Evolutionary conservation across 1,140 invertebrate species (phyloP), one percentile per base, ranked within the genome.

Genomic region (Solenopsis fugax): DNA sequence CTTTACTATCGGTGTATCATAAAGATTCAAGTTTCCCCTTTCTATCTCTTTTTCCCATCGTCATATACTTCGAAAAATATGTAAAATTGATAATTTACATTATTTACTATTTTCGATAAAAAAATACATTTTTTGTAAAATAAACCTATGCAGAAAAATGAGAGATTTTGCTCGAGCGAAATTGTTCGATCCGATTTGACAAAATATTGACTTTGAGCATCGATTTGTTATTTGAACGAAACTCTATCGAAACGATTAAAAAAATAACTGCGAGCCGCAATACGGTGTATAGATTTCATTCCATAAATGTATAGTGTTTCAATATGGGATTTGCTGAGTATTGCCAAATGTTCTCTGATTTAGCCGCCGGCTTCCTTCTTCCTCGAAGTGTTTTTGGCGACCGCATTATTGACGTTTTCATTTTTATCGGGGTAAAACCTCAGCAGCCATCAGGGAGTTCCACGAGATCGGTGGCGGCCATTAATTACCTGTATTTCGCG

Each of bases 351-450:
- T 72, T 72, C 10, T 29, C 52, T n/a, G 34, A 56, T 81, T 69
- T 21, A 37, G 4, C 29, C 18, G 10, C 2, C 34, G 13, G 12
- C 62, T 56, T 81, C 18, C 37, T 72, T 3, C 16, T 82, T 67
- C 21, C 18, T 72, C 45, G 13, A 7, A n/a, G 5, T 48, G 6
- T 73, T 82, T 58, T 73, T 73, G 52, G 12, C 52, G 16, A 16
- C 41, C 52, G 52, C 37, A 73, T 73, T 82, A 82, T 82, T 52
- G 80, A 82, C 13, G 41, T 82, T 82, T 82, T 6, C 80, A 73
- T 73, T 82, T 82, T 82, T 73, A 82, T 73, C 37, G 18, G 6
- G 13, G 18, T 29, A 16, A 58, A 82, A 60, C 1, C 80, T 37
- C 54, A 21, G 52, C 21, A 45, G 37, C 29, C 45, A 52, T 67